Evolutionary conservation across 2,113 vertebrate species (phyloP).

Genomic region (Spilogale gracilis): DNA sequence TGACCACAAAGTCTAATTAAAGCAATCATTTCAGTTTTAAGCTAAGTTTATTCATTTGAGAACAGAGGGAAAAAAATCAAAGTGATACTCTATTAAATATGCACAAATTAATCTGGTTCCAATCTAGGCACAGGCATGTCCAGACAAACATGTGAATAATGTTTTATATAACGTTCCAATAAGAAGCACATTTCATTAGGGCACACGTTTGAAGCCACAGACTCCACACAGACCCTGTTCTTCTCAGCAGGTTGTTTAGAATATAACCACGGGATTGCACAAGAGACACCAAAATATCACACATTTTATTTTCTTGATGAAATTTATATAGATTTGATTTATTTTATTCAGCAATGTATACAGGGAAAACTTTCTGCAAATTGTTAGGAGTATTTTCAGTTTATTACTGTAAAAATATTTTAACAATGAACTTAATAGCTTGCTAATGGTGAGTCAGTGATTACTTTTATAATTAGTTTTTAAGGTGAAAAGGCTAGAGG

Average conservation of each 20-base stretch:
- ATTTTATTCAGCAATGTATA: not conserved
- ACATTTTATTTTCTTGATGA: conserved; percentile 2
- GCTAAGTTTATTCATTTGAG: conserved; percentile 17
- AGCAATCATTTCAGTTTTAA: conserved; percentile 43
- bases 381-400: not conserved
- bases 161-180: not conserved
- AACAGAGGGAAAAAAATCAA: conserved; percentile 20
- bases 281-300: not conserved
- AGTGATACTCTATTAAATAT: conserved; percentile 51
- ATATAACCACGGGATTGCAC: conserved; percentile 5
- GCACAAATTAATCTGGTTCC: conserved; percentile 12
- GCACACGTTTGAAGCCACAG: not conserved
- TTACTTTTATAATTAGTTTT: conserved; percentile 65
- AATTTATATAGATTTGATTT: not conserved
- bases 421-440: conserved; percentile 34
- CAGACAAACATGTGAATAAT: conserved; percentile 44
- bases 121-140: conserved; percentile 30
- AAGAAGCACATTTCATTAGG: conserved; percentile 49
- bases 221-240: not conserved
- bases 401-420: conserved; percentile 41
- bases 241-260: not conserved
- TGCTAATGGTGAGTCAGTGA: conserved; percentile 47
- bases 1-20: conserved; percentile 45
- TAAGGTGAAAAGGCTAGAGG: conserved; percentile 45
- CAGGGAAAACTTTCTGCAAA: not conserved